Evolutionary conservation across 2,797 vertebrate genomes (phyloP), one percentile per base, ranked within the genome.

Genomic region (Hypotaenidia okinawae): DNA sequence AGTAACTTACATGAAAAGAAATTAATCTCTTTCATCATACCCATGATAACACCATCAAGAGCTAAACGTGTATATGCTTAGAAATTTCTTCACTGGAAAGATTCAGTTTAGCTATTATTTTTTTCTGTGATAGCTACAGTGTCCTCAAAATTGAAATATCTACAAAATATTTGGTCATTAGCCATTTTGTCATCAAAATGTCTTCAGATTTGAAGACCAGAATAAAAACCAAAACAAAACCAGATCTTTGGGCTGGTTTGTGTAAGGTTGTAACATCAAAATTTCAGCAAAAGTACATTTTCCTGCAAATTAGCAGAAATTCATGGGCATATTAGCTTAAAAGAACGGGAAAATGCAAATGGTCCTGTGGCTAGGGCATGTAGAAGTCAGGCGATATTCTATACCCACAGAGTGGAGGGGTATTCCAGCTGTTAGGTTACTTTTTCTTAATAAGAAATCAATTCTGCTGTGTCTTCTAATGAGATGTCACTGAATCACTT

Each of bases 401-500:
- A 43, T 13, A 57, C 9, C 12, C 30, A 35, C n/a, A 54, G 67
- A 32, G 15, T 19, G 5, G 13, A 64, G 4, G 13, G 7, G 13
- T 62, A 63, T 54, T 88, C 58, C 49, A 88, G 49, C 22, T 75
- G 23, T 87, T 72, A 79, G 10, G 23, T 24, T 82, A 27, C 39
- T 41, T 81, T 77, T 92, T 63, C 72, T 79, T 63, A 54, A 57
- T n/a, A 82, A 84, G 49, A 80, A 80, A 79, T 77, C 4, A 3
- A 13, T 92, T 89, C 21, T 83, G 2, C 21, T 45, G 13, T 51
- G 33, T 51, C 76, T 49, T 89, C 24, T 89, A 51, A 93, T 19
- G n/a, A 96, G 59, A 61, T 90, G n/a, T 37, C 69, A 67, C 14
- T 68, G 27, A 91, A 76, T 77, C 67, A 83, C 85, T 75, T 86